Base-by-base conservation (phyloP, 2,113 vertebrate species). In the Erinaceus europaeus region DNA sequence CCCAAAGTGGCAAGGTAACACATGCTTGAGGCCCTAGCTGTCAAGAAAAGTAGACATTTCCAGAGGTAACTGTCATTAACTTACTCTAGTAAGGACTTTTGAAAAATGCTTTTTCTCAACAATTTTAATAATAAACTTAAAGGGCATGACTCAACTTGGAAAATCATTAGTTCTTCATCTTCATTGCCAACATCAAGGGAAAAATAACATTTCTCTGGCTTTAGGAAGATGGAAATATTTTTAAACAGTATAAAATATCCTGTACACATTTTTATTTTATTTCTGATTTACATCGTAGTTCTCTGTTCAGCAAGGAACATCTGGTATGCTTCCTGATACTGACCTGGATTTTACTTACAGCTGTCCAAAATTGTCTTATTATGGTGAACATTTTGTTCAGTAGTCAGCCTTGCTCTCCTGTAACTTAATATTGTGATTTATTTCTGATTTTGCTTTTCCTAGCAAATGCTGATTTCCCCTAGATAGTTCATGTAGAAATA, bases 361-460 rank as follows among this genome's bases (percentile, higher is more conserved):
- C 81, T 55, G 57, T 50, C 52, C 75, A 87, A 94, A 96, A 96
- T 96, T 38, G 10, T 89, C 87, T 97, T 97, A 96, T 65, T 59
- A 64, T 0, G 6, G 42, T 69, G 5, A 91, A 96, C 91, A 85
- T 72, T 40, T 79, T 67, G 18, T 90, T 97, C 93, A 77, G 91
- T 94, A 96, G 96, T 95, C 97, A 94, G 86, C 44, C 20, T 80
- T 92, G 94, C 40, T 94, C 75, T 71, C 93, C 67, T 80, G 53
- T 96, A 96, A 96, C 90, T 86, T 90, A 94, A 95, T 96, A 96
- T 96, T 95, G 93, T 95, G 86, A 95, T 94, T 96, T 96, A 94
- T 92, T 91, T 73, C 46, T 95, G 84, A 64, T 57, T 96, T 95
- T 92, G 89, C 93, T 96, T 96, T 96, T 96, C 84, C 93, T 85